Percentiles rank a stretch among this genome's conserved stretches.
Evolutionary conservation across 2,888 invertebrate genomes (phyloP).

Genomic region (Lypha dubia): DNA sequence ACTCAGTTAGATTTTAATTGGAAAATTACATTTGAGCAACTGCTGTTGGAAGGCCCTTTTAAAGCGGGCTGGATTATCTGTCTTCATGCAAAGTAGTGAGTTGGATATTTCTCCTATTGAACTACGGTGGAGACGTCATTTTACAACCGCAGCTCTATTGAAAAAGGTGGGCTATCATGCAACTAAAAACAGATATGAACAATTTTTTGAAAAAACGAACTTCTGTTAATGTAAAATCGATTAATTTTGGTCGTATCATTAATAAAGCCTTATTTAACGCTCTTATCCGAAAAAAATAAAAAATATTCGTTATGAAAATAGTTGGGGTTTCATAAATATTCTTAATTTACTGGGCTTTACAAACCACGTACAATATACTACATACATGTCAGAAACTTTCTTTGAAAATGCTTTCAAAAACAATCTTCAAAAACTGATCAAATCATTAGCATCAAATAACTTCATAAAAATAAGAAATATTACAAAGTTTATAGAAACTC

Average conservation of each 20-base stretch:
- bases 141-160: conserved; percentile 44
- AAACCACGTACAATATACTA: no score
- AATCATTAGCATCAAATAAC: neutral
- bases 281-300: no score
- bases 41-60: neutral
- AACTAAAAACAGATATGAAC: no score
- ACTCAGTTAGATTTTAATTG: neutral
- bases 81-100: neutral
- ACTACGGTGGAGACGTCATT: conserved; percentile 27
- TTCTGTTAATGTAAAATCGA: no score
- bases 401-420: neutral
- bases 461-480: neutral
- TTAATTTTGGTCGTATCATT: no score
- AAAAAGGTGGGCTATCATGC: conserved; percentile 52
- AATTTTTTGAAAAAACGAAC: no score
- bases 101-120: conserved; percentile 15
- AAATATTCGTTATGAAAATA: no score
- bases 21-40: neutral
- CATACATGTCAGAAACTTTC: neutral
- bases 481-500: neutral
- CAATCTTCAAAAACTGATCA: neutral
- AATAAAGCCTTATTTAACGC: no score
- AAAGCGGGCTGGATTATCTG: neutral
- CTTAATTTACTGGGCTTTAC: no score
- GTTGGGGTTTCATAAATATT: no score